phyloP scores from a whole-genome alignment of 1,140 invertebrate species.

The Gonioctena quinquepunctata region DNA sequence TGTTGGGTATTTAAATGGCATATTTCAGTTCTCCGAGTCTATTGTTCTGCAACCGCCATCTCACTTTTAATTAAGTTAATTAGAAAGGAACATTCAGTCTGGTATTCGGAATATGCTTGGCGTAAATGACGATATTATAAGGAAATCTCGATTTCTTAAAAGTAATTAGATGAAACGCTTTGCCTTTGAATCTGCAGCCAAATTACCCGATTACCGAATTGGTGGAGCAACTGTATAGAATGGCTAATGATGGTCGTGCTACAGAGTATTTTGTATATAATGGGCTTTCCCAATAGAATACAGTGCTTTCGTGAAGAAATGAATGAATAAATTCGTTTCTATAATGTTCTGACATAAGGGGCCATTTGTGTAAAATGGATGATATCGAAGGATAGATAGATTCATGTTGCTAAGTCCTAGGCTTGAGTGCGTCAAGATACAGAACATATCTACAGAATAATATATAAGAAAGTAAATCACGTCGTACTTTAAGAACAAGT shows the following conservation, averaged over 20 bases:
- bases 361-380: too few relatives aligned
- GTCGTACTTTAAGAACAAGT: too few relatives aligned
- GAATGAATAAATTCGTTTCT: too few relatives aligned
- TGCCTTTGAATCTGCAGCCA: constrained; percentile 11
- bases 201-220: constrained; percentile 4
- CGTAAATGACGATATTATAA: constrained; percentile 15
- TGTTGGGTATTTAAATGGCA: constrained; percentile 10
- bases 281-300: too few relatives aligned
- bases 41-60: constrained; percentile 17
- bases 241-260: constrained; percentile 2
- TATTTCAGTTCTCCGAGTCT: constrained; percentile 6
- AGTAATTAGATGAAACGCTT: constrained; percentile 16
- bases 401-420: too few relatives aligned
- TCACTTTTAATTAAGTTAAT: constrained; percentile 23
- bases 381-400: too few relatives aligned
- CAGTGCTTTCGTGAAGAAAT: too few relatives aligned
- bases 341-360: too few relatives aligned
- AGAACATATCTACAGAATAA: too few relatives aligned
- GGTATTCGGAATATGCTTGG: constrained; percentile 10
- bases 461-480: too few relatives aligned
- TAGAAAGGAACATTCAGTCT: constrained; percentile 10
- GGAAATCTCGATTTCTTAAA: constrained; percentile 18
- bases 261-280: too few relatives aligned
- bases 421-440: too few relatives aligned
- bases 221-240: constrained; percentile 8